A percentile compares a stretch with the other conserved stretches of the same genome.
Conservation (phyloP, 2,113 vertebrate genomes). For the Carassius auratus region DNA sequence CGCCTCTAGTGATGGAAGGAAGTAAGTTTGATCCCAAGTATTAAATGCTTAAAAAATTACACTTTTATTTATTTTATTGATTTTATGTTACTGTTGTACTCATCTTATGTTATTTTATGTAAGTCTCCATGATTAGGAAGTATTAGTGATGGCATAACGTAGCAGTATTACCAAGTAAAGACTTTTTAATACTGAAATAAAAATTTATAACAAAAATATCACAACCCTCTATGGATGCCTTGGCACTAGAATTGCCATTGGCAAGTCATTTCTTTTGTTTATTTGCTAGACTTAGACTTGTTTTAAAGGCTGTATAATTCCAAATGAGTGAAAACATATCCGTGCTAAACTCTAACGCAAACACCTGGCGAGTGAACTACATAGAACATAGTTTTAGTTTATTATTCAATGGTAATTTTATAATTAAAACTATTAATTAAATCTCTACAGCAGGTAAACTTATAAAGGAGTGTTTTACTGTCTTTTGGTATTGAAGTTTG, state of each 20-base stretch:
- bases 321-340: no score
- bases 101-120: not conserved
- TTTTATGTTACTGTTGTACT: not conserved
- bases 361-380: not conserved
- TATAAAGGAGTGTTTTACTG: not conserved
- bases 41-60: not conserved
- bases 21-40: constrained; percentile 58
- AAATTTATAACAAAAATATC: not conserved
- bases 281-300: no score
- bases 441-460: not conserved
- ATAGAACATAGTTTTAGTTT: not conserved
- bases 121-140: not conserved
- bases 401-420: not conserved
- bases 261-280: no score
- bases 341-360: no score
- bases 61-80: not conserved
- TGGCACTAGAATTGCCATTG: no score
- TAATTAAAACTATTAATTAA: not conserved
- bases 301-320: no score
- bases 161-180: not conserved
- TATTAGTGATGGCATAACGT: not conserved
- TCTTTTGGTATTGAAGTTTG: not conserved
- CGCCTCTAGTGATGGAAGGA: constrained; percentile 69
- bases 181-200: not conserved
- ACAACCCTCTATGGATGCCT: no score